Base-by-base conservation (phyloP, 2,113 vertebrate species). In the Fregata magnificens region DNA sequence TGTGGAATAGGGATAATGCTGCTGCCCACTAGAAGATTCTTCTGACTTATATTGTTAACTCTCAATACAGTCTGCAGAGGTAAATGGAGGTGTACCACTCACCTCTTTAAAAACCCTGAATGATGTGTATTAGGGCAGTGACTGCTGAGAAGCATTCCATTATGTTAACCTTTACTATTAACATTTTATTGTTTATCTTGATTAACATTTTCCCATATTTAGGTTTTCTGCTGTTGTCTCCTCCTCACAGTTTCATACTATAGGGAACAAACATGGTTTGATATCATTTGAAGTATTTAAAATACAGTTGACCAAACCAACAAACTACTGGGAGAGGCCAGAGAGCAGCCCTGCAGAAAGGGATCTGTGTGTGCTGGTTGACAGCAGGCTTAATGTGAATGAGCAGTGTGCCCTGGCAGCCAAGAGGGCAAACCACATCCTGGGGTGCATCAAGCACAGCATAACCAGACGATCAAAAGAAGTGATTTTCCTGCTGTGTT, bases 51-150 rank as follows among this genome's bases (percentile, higher is more conserved):
- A 16, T 40, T 40, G 3, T 49, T 72, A 69, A 28, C 19, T 74
- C 20, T 74, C 17, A 66, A 82, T 79, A 66, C 18, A 82, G 31
- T 36, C 10, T 49, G 38, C 18, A 86, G 28, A 72, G 3, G 19
- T 44, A 83, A 58, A 38, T 31, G 36, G 13, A 70, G 10, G 8
- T 44, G 7, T 52, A 25, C 13, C 19, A 61, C 13, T 4, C 13
- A 61, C 4, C 26, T 49, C 26, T 62, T 63, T 18, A 63, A 55
- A 76, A 69, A 69, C n/a, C 14, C 13, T 40, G 31, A 82, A 88
- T 0, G 0, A 14, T 74, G 1, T 52, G 12, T 55, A 21, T 31
- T 85, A 49, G 10, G 42, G 17, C 79, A 31, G 6, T 82, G 45
- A 79, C 7, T 56, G 11, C 18, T 79, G 42, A 79, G 52, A 82